Evolutionary conservation across 2,113 vertebrate species (phyloP), one percentile per base, ranked within the genome.

Genomic region (Daboia siamensis): DNA sequence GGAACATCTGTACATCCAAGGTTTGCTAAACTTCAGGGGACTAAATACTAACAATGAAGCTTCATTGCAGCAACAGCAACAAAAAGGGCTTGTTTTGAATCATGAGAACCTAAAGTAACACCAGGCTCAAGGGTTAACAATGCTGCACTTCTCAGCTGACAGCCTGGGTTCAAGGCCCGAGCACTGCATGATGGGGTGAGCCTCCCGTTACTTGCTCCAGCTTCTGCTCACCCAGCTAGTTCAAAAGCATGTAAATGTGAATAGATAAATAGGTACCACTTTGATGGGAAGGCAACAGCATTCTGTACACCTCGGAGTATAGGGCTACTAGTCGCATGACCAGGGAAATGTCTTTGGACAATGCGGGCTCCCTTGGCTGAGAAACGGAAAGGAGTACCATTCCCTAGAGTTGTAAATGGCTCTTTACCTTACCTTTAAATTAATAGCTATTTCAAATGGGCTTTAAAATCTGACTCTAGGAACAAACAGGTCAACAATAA

Each of bases 11-110:
- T 44, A 52, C 26, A 86, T 52, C 56, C 89, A 29, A 90, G 57
- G 74, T 23, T 94, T 94, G 23, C 46, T n/a, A 92, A 95, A 90
- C 21, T 90, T 6, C n/a, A 39, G 87, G 80, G 51, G 88, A 89
- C 93, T 93, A 94, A 94, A 94, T 12, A 24, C 24, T 69, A 89
- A 51, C 93, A 23, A 2, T 21, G 94, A 91, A 29, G 2, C 56
- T 91, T 15, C 69, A 11, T 88, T 87, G 29, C 0, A 9, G 94
- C 57, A 48, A 86, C 13, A 39, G 5, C n/a, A 74, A 6, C 5
- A 74, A 12, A 6, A 21, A n/a, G 56, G 51, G 64, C 17, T 80
- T 55, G 85, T 80, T 85, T 91, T 52, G 86, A 92, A 69, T 55
- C 87, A 74, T 33, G 24, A 64, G 23, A 86, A 61, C 26, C 69